These are phyloP conservation scores for Stomorhina lunata DNA, from an alignment of 2,888 invertebrate species.

Conservation along the genomic window DNA sequence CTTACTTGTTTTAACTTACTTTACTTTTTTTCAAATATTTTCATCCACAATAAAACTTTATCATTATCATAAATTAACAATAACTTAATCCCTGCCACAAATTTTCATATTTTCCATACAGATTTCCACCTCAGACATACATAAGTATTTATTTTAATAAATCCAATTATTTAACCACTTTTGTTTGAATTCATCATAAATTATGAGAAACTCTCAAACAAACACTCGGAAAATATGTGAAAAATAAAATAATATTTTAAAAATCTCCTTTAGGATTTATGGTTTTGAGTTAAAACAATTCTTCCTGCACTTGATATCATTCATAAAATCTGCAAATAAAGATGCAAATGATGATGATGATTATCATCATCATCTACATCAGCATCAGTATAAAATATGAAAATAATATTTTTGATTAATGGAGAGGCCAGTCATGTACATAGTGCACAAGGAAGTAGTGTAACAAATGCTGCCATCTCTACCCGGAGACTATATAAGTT, in stretches of 20 bases:
- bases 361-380: slow-evolving; percentile 17
- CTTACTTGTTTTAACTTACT: too few relatives aligned
- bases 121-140: too few relatives aligned
- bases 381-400: slow-evolving; percentile 46
- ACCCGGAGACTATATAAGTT: slow-evolving; percentile 13
- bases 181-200: slow-evolving; percentile 40
- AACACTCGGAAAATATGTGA: background rate
- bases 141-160: slow-evolving; percentile 3
- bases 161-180: slow-evolving; percentile 60
- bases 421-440: slow-evolving; percentile 28
- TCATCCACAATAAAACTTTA: too few relatives aligned
- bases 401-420: slow-evolving; percentile 55
- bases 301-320: slow-evolving; percentile 20
- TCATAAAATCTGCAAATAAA: slow-evolving; percentile 46
- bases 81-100: too few relatives aligned
- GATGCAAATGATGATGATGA: too few relatives aligned
- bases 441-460: slow-evolving; percentile 30
- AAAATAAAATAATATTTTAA: background rate
- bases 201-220: slow-evolving; percentile 30
- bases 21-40: too few relatives aligned
- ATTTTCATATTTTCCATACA: background rate
- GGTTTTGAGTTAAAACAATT: slow-evolving; percentile 39
- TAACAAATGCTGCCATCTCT: background rate
- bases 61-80: too few relatives aligned
- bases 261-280: slow-evolving; percentile 53